A percentile compares a stretch with the other conserved stretches of the same genome.
These are phyloP conservation scores for Melieria picta DNA, from an alignment of 2,888 invertebrate genomes.

Conservation along the genomic window DNA sequence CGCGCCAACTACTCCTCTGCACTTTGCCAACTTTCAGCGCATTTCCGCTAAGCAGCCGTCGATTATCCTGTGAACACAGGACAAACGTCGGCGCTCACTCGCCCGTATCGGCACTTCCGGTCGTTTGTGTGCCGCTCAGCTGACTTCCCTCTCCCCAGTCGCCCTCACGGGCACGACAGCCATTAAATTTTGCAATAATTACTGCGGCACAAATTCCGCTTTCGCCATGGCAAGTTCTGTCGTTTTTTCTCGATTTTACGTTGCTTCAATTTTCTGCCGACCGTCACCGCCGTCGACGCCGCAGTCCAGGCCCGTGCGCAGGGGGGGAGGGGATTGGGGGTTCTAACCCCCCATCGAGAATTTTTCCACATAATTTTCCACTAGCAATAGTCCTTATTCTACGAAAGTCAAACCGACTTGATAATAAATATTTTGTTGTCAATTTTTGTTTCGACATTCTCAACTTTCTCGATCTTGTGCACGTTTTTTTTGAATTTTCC, in stretches of 20 bases:
- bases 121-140: constrained; percentile 9
- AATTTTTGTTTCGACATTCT: too few relatives aligned
- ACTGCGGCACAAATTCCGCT: constrained; percentile 10
- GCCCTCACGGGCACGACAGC: background rate
- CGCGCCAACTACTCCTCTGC: background rate
- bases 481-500: too few relatives aligned
- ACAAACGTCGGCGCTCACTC: constrained; percentile 10
- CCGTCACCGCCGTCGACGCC: background rate
- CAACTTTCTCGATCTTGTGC: too few relatives aligned
- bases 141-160: background rate
- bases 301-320: too few relatives aligned
- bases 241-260: background rate
- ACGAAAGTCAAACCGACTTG: too few relatives aligned
- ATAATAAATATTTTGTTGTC: too few relatives aligned
- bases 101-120: constrained; percentile 23
- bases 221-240: background rate
- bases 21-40: constrained; percentile 25
- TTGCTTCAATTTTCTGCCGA: background rate
- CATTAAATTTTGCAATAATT: constrained; percentile 22
- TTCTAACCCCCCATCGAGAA: too few relatives aligned
- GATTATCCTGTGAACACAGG: constrained; percentile 22
- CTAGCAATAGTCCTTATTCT: too few relatives aligned
- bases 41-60: constrained; percentile 29
- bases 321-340: too few relatives aligned
- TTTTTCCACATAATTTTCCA: too few relatives aligned